phyloP scores from a whole-genome alignment of 2,113 vertebrate genomes.

The Maccullochella peelii region DNA sequence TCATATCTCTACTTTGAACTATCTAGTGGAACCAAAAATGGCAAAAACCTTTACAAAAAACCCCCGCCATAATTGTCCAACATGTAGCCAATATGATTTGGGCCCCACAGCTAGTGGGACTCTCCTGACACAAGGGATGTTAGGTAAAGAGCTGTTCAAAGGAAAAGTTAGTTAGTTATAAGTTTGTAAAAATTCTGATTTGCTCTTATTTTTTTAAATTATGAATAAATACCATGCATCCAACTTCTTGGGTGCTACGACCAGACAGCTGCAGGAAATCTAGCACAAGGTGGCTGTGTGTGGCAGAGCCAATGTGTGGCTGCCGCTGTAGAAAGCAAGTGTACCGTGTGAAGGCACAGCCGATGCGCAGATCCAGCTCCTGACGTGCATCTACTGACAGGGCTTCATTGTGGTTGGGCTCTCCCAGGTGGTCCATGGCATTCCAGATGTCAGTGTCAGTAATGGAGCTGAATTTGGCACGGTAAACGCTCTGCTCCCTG shows the following conservation, averaged over 20 bases:
- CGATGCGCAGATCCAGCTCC: conserved; percentile 96
- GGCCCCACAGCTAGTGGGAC: background rate
- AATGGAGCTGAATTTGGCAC: conserved; percentile 98
- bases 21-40: background rate
- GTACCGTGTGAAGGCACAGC: conserved; percentile 97
- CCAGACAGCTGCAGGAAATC: background rate
- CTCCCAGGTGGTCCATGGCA: conserved; percentile 92
- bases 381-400: conserved; percentile 96
- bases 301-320: background rate
- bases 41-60: no score
- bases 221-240: background rate
- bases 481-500: conserved; percentile 85
- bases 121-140: background rate
- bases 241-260: background rate
- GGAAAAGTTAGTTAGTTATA: background rate
- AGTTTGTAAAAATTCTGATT: background rate
- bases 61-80: background rate
- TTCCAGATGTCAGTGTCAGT: conserved; percentile 96
- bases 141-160: no score
- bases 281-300: background rate
- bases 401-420: conserved; percentile 94
- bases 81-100: background rate
- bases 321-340: background rate
- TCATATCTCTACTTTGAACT: background rate
- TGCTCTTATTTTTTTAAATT: background rate